Evolutionary conservation across 2,888 invertebrate genomes (phyloP).

Genomic region (Tiphia femorata): DNA sequence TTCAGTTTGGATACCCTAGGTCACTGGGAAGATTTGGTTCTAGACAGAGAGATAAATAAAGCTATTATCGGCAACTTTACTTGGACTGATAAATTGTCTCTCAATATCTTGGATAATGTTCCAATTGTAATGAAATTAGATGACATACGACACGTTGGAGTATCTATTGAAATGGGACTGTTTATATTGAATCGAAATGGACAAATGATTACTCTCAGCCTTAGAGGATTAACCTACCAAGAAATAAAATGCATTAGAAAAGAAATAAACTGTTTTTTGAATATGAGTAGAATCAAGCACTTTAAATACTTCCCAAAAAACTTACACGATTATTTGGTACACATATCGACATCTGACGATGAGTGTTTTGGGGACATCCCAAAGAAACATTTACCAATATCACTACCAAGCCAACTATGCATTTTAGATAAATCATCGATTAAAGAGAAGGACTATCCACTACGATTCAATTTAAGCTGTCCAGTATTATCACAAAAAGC

Average conservation of each 20-base stretch:
- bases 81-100: slow-evolving; percentile 50
- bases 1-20: slow-evolving; percentile 50
- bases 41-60: slow-evolving; percentile 44
- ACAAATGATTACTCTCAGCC: slow-evolving; percentile 35
- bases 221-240: slow-evolving; percentile 38
- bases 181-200: slow-evolving; percentile 48
- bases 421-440: neutral
- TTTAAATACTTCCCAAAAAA: slow-evolving; percentile 23
- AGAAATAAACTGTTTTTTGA: slow-evolving; percentile 43
- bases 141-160: slow-evolving; percentile 52
- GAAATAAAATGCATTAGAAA: slow-evolving; percentile 43
- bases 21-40: slow-evolving; percentile 50
- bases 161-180: slow-evolving; percentile 44
- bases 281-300: slow-evolving; percentile 24
- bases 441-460: neutral
- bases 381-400: neutral
- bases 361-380: slow-evolving; percentile 7
- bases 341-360: slow-evolving; percentile 33
- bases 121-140: slow-evolving; percentile 37
- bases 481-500: too few species aligned
- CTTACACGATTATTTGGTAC: slow-evolving; percentile 27
- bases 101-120: slow-evolving; percentile 17
- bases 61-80: slow-evolving; percentile 39
- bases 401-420: neutral
- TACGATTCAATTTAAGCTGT: slow-evolving; percentile 30